Percentiles rank a stretch among this genome's conserved stretches.
These are phyloP conservation scores for Phorcus lineatus DNA, from an alignment of 2,888 invertebrate species.

Conservation along the genomic window DNA sequence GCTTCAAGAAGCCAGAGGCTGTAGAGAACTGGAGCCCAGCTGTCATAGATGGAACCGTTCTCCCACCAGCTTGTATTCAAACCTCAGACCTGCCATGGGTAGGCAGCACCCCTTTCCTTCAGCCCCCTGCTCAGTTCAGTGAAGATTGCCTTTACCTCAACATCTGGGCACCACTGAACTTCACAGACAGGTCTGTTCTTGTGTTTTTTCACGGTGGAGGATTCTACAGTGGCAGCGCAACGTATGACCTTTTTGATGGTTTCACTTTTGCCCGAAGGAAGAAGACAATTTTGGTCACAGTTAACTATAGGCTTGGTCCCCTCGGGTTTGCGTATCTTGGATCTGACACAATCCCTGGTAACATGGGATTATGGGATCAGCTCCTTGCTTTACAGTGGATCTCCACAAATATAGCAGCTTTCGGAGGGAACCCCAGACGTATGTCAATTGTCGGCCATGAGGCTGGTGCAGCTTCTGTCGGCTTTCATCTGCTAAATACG, in stretches of 20 bases:
- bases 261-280: conserved; percentile 88
- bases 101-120: not conserved
- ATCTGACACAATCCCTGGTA: conserved; percentile 87
- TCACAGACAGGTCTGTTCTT: conserved; percentile 69
- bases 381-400: conserved; percentile 94
- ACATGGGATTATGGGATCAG: conserved; percentile 95
- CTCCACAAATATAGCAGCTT: conserved; percentile 86
- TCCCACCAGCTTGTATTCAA: not conserved
- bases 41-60: not conserved
- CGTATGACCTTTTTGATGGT: conserved; percentile 78
- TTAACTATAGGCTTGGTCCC: conserved; percentile 93
- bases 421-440: conserved; percentile 60
- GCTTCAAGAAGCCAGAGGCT: not conserved
- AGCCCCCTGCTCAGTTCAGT: conserved; percentile 82
- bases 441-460: conserved; percentile 68
- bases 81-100: not conserved
- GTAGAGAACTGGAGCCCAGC: not conserved
- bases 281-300: conserved; percentile 94
- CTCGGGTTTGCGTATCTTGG: conserved; percentile 94
- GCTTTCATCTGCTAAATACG: conserved; percentile 60
- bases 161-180: conserved; percentile 86
- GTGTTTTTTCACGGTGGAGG: conserved; percentile 97
- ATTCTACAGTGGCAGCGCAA: conserved; percentile 93
- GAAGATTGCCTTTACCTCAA: conserved; percentile 97
- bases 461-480: conserved; percentile 60